Evolutionary conservation across 1,140 invertebrate species (phyloP).

Genomic region (Meloidogyne chitwoodi): DNA sequence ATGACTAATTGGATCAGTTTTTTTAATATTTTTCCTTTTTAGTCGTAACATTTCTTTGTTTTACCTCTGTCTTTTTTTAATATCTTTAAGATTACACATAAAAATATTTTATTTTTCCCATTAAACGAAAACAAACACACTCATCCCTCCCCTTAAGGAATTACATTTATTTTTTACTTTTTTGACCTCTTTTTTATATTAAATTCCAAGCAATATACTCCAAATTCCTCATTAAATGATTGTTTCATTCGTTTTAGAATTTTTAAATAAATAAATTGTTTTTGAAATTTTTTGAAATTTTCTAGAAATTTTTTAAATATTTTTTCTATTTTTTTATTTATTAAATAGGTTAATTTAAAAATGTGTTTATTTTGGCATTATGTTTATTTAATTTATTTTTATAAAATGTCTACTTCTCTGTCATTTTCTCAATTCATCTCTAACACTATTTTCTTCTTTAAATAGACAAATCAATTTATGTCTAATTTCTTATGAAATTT

Average conservation of each 20-base stretch:
- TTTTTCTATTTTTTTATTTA: no score
- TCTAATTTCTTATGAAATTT: not conserved
- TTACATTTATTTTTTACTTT: not conserved
- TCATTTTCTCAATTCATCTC: not conserved
- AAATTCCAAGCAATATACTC: not conserved
- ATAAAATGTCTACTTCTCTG: not conserved
- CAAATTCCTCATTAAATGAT: not conserved
- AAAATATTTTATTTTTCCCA: not conserved
- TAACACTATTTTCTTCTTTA: not conserved
- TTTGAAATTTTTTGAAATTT: no score
- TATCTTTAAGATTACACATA: not conserved
- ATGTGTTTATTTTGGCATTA: no score
- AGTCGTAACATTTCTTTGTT: not conserved
- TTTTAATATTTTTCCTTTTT: no score
- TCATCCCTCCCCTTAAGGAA: not conserved
- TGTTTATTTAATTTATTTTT: no score
- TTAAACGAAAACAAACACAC: not conserved
- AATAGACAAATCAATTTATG: no score
- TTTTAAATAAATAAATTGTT: not conserved
- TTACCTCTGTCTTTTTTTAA: not conserved
- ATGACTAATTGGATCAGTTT: no score
- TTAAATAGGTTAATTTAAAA: no score
- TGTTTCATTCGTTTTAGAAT: not conserved
- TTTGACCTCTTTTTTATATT: not conserved
- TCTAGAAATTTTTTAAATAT: no score